Base-by-base conservation (phyloP, 2,113 vertebrate genomes). In the Rhinoderma darwinii region DNA sequence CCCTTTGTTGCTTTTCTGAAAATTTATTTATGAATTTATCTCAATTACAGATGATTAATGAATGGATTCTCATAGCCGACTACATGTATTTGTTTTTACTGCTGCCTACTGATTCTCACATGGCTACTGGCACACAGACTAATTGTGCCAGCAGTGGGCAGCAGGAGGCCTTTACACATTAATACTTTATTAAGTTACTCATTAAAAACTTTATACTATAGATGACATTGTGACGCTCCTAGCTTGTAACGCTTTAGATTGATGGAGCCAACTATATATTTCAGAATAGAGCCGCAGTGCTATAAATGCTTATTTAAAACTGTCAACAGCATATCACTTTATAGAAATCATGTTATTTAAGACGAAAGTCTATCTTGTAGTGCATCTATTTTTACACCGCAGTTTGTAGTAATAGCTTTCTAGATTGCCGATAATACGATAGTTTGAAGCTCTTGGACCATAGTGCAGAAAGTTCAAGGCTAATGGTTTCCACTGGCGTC, bases 41-140 rank as follows among this genome's bases (percentile, higher is more conserved):
- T 61, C 35, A 80, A 61, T 41, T 80, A 80, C 35, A 41, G 35
- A 59, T 80, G 35, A 59, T 61, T n/a, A 59, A 79, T 79, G 77
- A 39, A 79, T 59, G 32, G 14, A 56, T 79, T 20, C 54, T n/a
- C 77, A 79, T 20, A 79, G 51, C 35, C 59, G 77, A 37, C 77
- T 79, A 14, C 76, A 37, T 37, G 32, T 22, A 79, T 79, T 59
- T 59, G 12, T 59, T 12, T n/a, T 54, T 37, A 56, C 20, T 37
- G 50, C 44, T 79, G 51, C 32, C 32, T 56, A 79, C 77, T 54
- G 51, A 56, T 79, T 56, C 51, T 56, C 51, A 59, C 77, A 59
- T 79, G 77, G 74, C 41, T 80, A 14, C 51, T 80, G 77, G 77
- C 77, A 78, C 47, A 15, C 17, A 78, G 30, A 51, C 43, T 75